A percentile compares a stretch with the other conserved stretches of the same genome.
Evolutionary conservation across 2,113 vertebrate species (phyloP).

Genomic region (Lophochroa leadbeateri): DNA sequence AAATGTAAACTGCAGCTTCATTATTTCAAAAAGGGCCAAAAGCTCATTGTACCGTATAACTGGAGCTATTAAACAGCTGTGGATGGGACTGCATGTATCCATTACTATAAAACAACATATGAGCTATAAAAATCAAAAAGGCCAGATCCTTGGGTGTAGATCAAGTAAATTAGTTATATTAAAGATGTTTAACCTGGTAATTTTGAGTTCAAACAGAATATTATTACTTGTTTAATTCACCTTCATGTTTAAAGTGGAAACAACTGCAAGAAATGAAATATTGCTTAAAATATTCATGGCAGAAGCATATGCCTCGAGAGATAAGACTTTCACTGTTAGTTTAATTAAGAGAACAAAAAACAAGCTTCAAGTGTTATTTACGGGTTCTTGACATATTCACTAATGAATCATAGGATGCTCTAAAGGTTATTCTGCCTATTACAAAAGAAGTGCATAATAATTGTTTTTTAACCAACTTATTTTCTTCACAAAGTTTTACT

Average conservation of each 20-base stretch:
- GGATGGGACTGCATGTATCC: not conserved
- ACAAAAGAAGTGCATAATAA: not conserved
- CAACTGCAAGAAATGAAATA: not conserved
- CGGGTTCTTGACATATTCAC: conserved; percentile 22
- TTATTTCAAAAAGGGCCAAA: not conserved
- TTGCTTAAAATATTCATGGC: conserved; percentile 41
- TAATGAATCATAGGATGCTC: conserved; percentile 34
- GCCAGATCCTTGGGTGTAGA: not conserved
- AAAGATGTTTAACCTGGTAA: not conserved
- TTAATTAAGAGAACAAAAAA: conserved; percentile 18
- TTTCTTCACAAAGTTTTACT: not conserved
- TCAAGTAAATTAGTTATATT: not conserved
- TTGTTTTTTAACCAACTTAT: not conserved
- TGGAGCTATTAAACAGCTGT: not conserved
- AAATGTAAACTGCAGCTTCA: not conserved
- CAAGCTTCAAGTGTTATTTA: conserved; percentile 29
- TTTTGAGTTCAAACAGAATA: not conserved
- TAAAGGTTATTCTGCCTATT: conserved; percentile 42
- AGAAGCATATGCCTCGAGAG: conserved; percentile 11
- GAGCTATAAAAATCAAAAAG: not conserved
- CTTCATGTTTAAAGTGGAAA: conserved; percentile 17
- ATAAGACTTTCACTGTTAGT: conserved; percentile 33
- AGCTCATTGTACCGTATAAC: not conserved
- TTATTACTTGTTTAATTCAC: not conserved
- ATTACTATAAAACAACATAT: not conserved